Percentiles rank a stretch among this genome's conserved stretches.
phyloP scores from a whole-genome alignment of 2,888 invertebrate species.

The Nephrotoma guestfalica region DNA sequence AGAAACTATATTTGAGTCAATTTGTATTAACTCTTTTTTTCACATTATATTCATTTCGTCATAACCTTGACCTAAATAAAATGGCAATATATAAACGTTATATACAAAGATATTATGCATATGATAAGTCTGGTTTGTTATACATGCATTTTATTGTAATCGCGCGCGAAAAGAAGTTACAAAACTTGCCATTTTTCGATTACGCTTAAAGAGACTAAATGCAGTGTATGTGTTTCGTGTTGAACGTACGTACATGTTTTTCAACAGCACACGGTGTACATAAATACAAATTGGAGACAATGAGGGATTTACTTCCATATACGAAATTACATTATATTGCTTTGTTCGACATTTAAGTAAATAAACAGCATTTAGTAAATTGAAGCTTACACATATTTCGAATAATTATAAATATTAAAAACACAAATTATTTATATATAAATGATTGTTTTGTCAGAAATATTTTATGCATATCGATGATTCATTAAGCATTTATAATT shows the following conservation, averaged over 20 bases:
- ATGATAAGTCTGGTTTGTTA: background rate
- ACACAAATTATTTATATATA: background rate
- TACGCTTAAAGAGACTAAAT: background rate
- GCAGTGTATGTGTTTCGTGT: background rate
- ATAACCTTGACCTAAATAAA: background rate
- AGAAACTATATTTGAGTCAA: no score
- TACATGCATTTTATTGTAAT: background rate
- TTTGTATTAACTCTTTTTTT: no score
- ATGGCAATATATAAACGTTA: background rate
- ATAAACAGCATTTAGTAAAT: background rate
- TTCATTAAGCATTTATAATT: background rate
- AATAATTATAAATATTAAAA: background rate
- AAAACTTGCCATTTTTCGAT: background rate
- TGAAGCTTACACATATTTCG: background rate
- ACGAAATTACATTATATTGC: background rate
- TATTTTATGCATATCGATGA: background rate
- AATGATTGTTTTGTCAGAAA: background rate
- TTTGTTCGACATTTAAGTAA: background rate
- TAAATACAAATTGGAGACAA: background rate
- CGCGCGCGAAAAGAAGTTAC: background rate
- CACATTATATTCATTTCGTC: background rate
- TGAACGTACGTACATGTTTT: no score
- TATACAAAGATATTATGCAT: background rate
- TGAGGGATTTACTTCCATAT: background rate
- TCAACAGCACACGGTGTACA: background rate